Conservation (phyloP, 2,797 vertebrate species). For the Philypnodon macrostomus region DNA sequence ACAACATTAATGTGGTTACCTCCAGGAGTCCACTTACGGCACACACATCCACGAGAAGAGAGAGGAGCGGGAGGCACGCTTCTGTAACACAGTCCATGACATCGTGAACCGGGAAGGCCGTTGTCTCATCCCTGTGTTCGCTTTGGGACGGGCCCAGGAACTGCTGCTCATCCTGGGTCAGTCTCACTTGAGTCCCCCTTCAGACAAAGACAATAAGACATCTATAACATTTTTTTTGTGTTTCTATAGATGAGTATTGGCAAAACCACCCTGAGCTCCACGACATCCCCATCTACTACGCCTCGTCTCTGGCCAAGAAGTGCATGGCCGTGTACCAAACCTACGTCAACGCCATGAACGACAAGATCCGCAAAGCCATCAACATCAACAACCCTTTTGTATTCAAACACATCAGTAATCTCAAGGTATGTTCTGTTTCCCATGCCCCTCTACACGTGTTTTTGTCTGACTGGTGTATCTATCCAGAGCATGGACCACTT, state of each 20-base stretch:
- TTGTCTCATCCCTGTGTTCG: slow-evolving; percentile 85
- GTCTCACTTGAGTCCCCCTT: not conserved
- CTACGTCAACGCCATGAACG: slow-evolving; percentile 96
- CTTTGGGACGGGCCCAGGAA: slow-evolving; percentile 90
- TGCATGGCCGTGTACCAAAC: slow-evolving; percentile 99
- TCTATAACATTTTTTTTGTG: not conserved
- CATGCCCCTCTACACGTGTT: not conserved
- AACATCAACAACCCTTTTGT: slow-evolving; percentile 99
- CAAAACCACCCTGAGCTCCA: slow-evolving; percentile 97
- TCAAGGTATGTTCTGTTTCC: slow-evolving; percentile 80
- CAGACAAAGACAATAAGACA: not conserved
- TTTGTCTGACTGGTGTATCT: not conserved
- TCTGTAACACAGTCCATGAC: slow-evolving; percentile 90
- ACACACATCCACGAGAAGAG: slow-evolving; percentile 91
- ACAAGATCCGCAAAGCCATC: slow-evolving; percentile 98
- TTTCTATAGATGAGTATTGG: slow-evolving; percentile 86
- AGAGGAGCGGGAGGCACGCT: slow-evolving; percentile 86
- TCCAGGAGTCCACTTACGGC: slow-evolving; percentile 72
- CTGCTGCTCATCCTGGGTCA: slow-evolving; percentile 91
- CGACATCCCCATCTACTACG: slow-evolving; percentile 94
- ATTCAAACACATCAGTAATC: slow-evolving; percentile 98
- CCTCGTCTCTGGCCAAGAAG: slow-evolving; percentile 95
- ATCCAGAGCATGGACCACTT: slow-evolving; percentile 97
- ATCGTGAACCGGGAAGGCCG: slow-evolving; percentile 89
- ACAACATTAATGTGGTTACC: not conserved